A percentile compares a stretch with the other conserved stretches of the same genome.
phyloP scores from a whole-genome alignment of 2,797 vertebrate species.

The Sebastes kiyomatsui region DNA sequence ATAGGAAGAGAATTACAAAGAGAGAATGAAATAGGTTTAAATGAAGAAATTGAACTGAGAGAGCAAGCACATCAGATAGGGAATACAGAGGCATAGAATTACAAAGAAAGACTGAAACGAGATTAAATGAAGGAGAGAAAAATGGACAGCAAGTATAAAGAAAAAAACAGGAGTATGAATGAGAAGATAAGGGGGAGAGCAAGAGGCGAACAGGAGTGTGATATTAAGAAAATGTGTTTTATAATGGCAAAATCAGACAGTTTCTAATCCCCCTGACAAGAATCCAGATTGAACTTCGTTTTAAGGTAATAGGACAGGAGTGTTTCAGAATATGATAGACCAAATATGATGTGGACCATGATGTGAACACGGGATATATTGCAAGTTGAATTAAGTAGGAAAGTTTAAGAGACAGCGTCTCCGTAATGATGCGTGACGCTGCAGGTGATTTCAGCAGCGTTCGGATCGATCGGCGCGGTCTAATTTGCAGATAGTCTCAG shows the following conservation, averaged over 20 bases:
- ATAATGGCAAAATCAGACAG: background rate
- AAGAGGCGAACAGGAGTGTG: background rate
- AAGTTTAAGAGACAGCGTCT: background rate
- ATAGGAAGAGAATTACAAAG: slow-evolving; percentile 23
- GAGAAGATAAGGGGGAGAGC: background rate
- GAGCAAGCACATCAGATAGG: slow-evolving; percentile 19
- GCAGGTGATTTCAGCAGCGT: background rate
- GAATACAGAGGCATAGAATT: slow-evolving; percentile 10
- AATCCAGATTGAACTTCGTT: slow-evolving; percentile 10
- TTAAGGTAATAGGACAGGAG: background rate
- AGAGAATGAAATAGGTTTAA: slow-evolving; percentile 25
- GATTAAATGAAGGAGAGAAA: slow-evolving; percentile 20
- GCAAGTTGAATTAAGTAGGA: background rate
- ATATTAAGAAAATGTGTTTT: slow-evolving; percentile 3
- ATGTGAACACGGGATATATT: background rate
- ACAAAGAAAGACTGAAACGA: slow-evolving; percentile 16
- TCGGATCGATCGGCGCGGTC: background rate
- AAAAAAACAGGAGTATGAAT: background rate
- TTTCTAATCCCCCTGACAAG: background rate
- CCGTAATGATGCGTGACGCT: background rate
- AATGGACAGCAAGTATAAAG: background rate
- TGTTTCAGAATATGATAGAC: background rate
- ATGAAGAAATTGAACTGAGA: slow-evolving; percentile 29
- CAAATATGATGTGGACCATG: background rate
- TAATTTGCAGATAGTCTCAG: background rate